Percentiles rank a stretch among this genome's conserved stretches.
phyloP scores from a whole-genome alignment of 2,797 vertebrate species.

The Gymnoscopelus braueri region DNA sequence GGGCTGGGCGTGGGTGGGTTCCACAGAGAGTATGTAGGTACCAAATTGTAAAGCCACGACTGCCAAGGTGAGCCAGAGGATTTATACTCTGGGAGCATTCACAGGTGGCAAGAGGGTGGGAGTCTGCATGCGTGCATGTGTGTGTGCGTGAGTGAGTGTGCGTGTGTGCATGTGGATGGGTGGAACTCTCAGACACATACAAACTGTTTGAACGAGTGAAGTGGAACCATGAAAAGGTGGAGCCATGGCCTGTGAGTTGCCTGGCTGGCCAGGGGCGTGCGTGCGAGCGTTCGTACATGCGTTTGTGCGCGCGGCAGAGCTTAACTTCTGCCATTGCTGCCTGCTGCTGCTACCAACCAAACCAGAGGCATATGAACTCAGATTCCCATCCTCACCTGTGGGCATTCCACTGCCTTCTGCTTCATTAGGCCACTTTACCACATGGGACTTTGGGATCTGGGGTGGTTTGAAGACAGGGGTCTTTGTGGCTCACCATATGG shows the following conservation, averaged over 20 bases:
- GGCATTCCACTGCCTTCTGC: constrained; percentile 67
- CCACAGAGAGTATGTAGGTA: constrained; percentile 17
- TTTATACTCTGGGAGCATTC: neutral
- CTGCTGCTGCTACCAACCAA: neutral
- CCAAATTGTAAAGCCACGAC: constrained; percentile 18
- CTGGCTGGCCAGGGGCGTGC: constrained; percentile 48
- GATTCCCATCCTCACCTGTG: constrained; percentile 60
- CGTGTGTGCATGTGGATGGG: too few relatives aligned
- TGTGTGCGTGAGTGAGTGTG: too few relatives aligned
- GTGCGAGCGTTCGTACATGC: neutral
- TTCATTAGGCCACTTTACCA: constrained; percentile 73
- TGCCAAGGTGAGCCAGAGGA: constrained; percentile 42
- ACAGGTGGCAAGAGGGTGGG: neutral
- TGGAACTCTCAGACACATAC: too few relatives aligned
- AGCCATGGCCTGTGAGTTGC: constrained; percentile 48
- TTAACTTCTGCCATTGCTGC: constrained; percentile 55
- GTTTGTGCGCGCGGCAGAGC: constrained; percentile 46
- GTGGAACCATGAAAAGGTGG: constrained; percentile 53
- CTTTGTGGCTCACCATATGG: constrained; percentile 73
- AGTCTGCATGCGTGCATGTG: neutral
- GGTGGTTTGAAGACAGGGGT: constrained; percentile 61
- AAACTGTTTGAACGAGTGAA: neutral
- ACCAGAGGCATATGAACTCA: constrained; percentile 64
- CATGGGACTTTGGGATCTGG: constrained; percentile 50
- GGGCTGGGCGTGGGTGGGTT: neutral